Evolutionary conservation across 2,888 invertebrate species (phyloP).

Genomic region (Melanargia galathea): DNA sequence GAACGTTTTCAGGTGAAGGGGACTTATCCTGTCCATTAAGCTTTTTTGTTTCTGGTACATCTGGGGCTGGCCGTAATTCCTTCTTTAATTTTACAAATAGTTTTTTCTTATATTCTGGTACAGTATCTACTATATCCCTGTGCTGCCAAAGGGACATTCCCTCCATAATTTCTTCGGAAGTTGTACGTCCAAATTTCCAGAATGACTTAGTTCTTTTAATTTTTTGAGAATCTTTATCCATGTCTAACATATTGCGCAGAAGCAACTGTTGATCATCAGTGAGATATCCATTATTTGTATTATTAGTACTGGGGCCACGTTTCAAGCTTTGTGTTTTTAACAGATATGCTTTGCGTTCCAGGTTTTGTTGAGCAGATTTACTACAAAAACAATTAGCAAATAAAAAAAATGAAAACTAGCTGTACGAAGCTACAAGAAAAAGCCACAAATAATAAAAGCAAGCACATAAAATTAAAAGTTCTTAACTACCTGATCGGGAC

Average conservation of each 20-base stretch:
- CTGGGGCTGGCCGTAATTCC: conserved; percentile 70
- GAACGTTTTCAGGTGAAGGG: conserved; percentile 54
- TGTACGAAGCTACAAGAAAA: conserved; percentile 33
- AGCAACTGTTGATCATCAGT: conserved; percentile 82
- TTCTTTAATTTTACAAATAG: conserved; percentile 74
- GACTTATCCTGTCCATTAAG: conserved; percentile 58
- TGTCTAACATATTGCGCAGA: conserved; percentile 74
- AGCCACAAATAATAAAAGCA: conserved; percentile 38
- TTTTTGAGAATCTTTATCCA: conserved; percentile 84
- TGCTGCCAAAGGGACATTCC: conserved; percentile 95
- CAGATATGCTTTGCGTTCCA: conserved; percentile 68
- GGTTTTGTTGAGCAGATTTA: conserved; percentile 69
- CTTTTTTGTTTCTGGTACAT: conserved; percentile 65
- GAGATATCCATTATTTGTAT: conserved; percentile 71
- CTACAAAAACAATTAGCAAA: conserved; percentile 62
- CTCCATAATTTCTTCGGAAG: conserved; percentile 89
- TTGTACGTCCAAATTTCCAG: conserved; percentile 90
- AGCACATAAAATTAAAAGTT: conserved; percentile 25
- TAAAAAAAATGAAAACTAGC: conserved; percentile 49
- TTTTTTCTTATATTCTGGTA: conserved; percentile 78
- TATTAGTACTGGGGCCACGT: conserved; percentile 65
- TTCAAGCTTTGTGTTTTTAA: conserved; percentile 77
- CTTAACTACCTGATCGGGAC: conserved; percentile 83
- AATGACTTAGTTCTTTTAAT: conserved; percentile 93
- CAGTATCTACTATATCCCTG: conserved; percentile 89